Percentiles rank a stretch among this genome's conserved stretches.
Evolutionary conservation across 2,797 vertebrate genomes (phyloP).

Genomic region (Catostomus latipinnis): DNA sequence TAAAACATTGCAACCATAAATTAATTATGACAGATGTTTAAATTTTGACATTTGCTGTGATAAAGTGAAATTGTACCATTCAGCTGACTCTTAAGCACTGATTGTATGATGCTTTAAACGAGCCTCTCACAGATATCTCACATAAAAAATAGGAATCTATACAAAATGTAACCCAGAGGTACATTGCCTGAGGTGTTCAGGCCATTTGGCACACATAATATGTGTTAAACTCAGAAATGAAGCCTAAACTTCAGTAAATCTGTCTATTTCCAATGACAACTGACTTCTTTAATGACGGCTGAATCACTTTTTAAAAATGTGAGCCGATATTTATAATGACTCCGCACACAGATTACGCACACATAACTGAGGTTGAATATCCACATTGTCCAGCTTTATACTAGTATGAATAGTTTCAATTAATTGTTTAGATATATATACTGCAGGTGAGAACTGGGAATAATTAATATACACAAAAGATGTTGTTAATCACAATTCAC

Average conservation of each 20-base stretch:
- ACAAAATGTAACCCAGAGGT: not conserved
- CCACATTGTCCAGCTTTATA: not conserved
- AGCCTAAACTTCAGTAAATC: constrained; percentile 1
- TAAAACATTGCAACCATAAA: not conserved
- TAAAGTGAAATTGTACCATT: too few relatives aligned
- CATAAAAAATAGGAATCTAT: not conserved
- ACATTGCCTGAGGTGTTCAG: not conserved
- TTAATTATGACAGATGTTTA: not conserved
- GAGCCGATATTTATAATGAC: not conserved
- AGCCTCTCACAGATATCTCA: not conserved
- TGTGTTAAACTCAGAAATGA: not conserved
- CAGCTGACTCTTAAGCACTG: too few relatives aligned
- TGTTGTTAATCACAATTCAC: too few relatives aligned
- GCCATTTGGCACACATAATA: not conserved
- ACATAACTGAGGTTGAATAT: constrained; percentile 1
- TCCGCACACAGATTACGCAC: not conserved
- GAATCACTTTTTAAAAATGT: not conserved
- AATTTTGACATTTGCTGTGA: too few relatives aligned
- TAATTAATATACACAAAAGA: not conserved
- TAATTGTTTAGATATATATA: too few relatives aligned
- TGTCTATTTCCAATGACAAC: not conserved
- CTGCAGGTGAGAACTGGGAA: not conserved
- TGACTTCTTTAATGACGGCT: not conserved
- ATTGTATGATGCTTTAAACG: not conserved
- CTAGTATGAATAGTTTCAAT: too few relatives aligned